Base-by-base conservation (phyloP, 92 coral and sea anemone species). In the Pocillopora grandis region DNA sequence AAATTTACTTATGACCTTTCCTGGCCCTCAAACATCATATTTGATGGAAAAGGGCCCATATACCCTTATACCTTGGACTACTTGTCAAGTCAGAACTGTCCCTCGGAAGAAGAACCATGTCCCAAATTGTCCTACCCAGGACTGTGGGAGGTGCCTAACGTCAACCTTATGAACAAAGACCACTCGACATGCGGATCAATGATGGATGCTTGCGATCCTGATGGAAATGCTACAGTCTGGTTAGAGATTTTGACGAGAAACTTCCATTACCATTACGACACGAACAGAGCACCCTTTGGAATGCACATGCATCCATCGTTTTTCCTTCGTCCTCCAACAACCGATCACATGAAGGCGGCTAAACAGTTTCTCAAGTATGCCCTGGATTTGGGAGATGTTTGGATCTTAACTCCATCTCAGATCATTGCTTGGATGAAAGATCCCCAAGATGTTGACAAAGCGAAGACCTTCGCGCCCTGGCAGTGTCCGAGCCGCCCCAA, bases 1-100 rank as follows among this genome's bases (percentile, higher is more conserved):
- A 84, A 89, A 49, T 91, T 91, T 70, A 87, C 91, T 2, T 93
- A 93, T 77, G 97, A 93, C 75, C 97, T 93, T 62, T 91, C 94
- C 9, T 93, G 97, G 97, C 94, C 94, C 23, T 83, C 91, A 19
- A 79, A 93, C 15, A 67, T 83, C 73, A 81, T 59, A 76, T 91
- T 83, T 73, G 87, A 85, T 66, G 78, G 72, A 66, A 19, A 0
- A 37, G 92, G 90, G 49, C 97, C 94, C 1, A 85, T 91, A 90
- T 93, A 93, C 82, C 97, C 94, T 62, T 93, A 93, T 76, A 93
- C 97, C 6, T 77, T 91, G 66, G 97, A 93, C 82, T 93, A 82
- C 85, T 74, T 27, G 63, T 91, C 94, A 49, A 93, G 72, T n/a
- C 91, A 93, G 83, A 88, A 78, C 69, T 93, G 97, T 21, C 92